A percentile compares a stretch with the other conserved stretches of the same genome.
Conservation (phyloP, 2,888 invertebrate species). For the Conomelus anceps region DNA sequence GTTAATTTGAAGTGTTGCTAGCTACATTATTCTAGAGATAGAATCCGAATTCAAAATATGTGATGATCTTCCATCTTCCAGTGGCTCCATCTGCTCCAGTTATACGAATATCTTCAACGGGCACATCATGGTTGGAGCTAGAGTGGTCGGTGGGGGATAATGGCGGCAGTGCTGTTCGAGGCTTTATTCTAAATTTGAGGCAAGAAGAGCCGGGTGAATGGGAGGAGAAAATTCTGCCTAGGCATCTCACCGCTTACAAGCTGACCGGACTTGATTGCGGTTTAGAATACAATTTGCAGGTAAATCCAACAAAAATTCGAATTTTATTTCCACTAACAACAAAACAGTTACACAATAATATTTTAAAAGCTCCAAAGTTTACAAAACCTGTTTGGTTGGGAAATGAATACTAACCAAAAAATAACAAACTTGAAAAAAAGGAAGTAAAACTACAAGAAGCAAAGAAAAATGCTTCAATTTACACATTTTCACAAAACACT, state of each 20-base stretch:
- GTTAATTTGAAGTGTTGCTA: no score
- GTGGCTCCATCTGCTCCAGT: conserved; percentile 40
- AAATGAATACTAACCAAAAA: no score
- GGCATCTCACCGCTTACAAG: conserved; percentile 35
- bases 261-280: conserved; percentile 38
- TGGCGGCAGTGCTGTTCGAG: conserved; percentile 40
- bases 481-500: no score
- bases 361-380: background rate
- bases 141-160: conserved; percentile 40
- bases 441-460: no score
- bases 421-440: no score
- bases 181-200: conserved; percentile 39
- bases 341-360: background rate
- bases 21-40: no score
- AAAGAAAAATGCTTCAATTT: no score
- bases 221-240: conserved; percentile 37
- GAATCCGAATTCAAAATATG: no score
- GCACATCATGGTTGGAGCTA: conserved; percentile 38
- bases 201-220: conserved; percentile 33
- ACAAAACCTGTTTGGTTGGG: no score
- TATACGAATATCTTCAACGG: conserved; percentile 38
- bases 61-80: no score
- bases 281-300: conserved; percentile 37
- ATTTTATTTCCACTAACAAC: no score
- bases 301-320: conserved; percentile 15